Base-by-base conservation (phyloP, 1,140 invertebrate species). In the Oryctes rhinoceros region DNA sequence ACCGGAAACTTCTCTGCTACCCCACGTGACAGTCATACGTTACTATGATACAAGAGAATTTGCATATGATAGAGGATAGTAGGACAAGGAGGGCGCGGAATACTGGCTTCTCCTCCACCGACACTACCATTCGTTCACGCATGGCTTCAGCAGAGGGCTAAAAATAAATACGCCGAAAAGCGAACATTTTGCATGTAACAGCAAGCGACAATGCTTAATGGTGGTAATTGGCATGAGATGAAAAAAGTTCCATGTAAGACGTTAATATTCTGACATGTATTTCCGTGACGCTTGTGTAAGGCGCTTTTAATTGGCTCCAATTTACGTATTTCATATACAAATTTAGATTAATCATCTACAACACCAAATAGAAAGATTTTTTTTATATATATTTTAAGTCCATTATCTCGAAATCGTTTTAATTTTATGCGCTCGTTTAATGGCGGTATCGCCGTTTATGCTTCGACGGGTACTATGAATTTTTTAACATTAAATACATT, bases 31-130 rank as follows among this genome's bases (percentile, higher is more conserved):
- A 35, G 20, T 37, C 65, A 37, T 71, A 71, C 65, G 24, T 71
- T 71, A 71, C 65, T 71, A 71, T 35, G 65, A 71, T 71, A 71
- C 24, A 71, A 24, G 9, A 71, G 20, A 37, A 71, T 71, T 71
- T 71, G 65, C 65, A 71, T 71, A 71, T 30, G 24, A 71, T 71
- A 71, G 20, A 71, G 18, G 65, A 71, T 24, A 35, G 20, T 13
- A 71, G 65, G 4, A n/a, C 15, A 59, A 3, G 65, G 13, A 71
- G 20, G 65, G 20, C 5, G 15, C n/a, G 18, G n/a, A 59, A 18
- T 59, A 71, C 20, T 24, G 24, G 13, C 7, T 71, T 71, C 65
- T 71, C 11, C 24, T 10, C 24, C 18, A 13, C 24, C 6, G 65
- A 20, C 11, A 24, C 13, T 15, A 24, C 24, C 24, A 24, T 15